Evolutionary conservation across 2,113 vertebrate genomes (phyloP).

Genomic region (Thamnophis sirtalis): DNA sequence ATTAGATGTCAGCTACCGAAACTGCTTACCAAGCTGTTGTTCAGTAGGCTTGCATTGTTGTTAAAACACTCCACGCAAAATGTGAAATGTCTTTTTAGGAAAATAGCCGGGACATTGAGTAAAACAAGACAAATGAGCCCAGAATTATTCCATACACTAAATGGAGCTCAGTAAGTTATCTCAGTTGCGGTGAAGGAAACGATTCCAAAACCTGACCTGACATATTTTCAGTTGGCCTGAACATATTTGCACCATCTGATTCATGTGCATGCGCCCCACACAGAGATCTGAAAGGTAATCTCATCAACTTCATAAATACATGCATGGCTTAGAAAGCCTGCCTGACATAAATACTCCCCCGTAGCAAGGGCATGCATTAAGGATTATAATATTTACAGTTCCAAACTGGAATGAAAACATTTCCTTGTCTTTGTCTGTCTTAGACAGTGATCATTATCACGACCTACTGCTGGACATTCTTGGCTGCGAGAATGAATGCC

Average conservation of each 20-base stretch:
- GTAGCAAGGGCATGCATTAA: constrained; percentile 25
- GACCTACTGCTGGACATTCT: constrained; percentile 46
- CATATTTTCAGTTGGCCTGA: neutral
- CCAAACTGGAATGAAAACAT: constrained; percentile 31
- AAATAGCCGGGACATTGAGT: neutral
- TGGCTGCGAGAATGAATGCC: constrained; percentile 33
- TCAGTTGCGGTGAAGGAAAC: neutral
- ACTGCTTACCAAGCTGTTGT: constrained; percentile 1
- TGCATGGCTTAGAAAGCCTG: constrained; percentile 12
- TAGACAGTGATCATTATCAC: constrained; percentile 39
- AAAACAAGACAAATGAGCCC: constrained; percentile 17
- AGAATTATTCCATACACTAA: neutral
- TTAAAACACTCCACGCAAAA: neutral
- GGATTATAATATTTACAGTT: constrained; percentile 11
- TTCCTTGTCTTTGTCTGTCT: constrained; percentile 33
- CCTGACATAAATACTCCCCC: constrained; percentile 49
- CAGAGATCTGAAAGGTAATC: constrained; percentile 20
- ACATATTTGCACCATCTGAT: neutral
- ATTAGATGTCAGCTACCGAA: neutral
- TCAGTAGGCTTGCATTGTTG: neutral
- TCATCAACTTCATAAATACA: neutral
- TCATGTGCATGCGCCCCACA: constrained; percentile 28
- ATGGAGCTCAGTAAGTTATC: neutral
- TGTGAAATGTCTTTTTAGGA: neutral
- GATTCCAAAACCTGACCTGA: neutral